A percentile compares a stretch with the other conserved stretches of the same genome.
phyloP scores from a whole-genome alignment of 1,140 invertebrate genomes.

The Drosophila quadrilineata region DNA sequence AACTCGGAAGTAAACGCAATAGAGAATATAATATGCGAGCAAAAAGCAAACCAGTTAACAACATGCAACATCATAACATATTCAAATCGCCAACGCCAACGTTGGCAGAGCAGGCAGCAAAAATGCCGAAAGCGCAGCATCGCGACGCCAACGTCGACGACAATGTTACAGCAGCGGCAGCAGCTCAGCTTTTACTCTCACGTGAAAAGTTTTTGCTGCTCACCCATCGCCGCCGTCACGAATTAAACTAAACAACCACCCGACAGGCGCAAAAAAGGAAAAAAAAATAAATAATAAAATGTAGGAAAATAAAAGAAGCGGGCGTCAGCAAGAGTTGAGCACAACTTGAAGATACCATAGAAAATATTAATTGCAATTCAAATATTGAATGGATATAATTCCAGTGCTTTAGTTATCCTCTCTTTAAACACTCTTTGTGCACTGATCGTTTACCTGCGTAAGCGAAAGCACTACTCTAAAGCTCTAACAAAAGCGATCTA shows the following conservation, averaged over 20 bases:
- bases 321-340: neutral
- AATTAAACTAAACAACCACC: constrained; percentile 70
- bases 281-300: constrained; percentile 33
- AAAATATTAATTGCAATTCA: no score
- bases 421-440: no score
- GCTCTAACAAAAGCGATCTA: no score
- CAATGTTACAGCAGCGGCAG: constrained; percentile 36
- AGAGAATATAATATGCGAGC: constrained; percentile 59
- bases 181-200: constrained; percentile 66
- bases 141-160: constrained; percentile 37
- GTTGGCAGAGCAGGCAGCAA: neutral
- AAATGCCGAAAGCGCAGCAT: constrained; percentile 18
- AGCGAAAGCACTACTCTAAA: no score
- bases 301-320: constrained; percentile 8
- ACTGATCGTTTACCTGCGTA: no score
- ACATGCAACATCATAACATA: constrained; percentile 75
- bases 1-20: constrained; percentile 77
- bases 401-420: no score
- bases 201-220: constrained; percentile 65
- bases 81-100: constrained; percentile 57
- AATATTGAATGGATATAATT: no score
- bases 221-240: constrained; percentile 60
- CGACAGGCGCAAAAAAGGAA: constrained; percentile 40
- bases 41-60: constrained; percentile 66
- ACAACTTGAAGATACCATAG: constrained; percentile 19